Conservation (phyloP, 1,140 invertebrate species). For the Drosophila bifasciata region DNA sequence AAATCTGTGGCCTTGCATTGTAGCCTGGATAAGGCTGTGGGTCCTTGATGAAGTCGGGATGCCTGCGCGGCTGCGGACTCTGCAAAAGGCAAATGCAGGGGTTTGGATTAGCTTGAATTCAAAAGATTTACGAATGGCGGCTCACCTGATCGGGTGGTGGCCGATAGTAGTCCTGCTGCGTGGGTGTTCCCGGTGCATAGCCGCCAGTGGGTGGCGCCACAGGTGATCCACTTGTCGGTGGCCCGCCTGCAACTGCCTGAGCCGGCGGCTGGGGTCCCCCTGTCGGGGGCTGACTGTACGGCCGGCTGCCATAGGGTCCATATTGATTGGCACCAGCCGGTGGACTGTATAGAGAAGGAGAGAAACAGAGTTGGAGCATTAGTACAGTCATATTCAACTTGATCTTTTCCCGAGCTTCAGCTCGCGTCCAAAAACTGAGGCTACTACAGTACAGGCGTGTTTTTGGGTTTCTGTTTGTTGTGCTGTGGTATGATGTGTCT, state of each 20-base stretch:
- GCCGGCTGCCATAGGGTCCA: slow-evolving; percentile 76
- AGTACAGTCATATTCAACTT: neutral
- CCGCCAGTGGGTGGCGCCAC: slow-evolving; percentile 84
- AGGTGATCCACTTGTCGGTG: slow-evolving; percentile 68
- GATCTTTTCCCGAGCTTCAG: slow-evolving; percentile 10
- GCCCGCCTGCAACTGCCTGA: slow-evolving; percentile 65
- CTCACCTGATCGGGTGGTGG: slow-evolving; percentile 85
- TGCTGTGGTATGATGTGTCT: slow-evolving; percentile 13
- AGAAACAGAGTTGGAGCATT: neutral
- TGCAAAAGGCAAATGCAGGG: slow-evolving; percentile 18
- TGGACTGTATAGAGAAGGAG: slow-evolving; percentile 40
- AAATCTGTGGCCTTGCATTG: slow-evolving; percentile 87
- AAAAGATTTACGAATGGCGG: no score
- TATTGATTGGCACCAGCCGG: slow-evolving; percentile 80
- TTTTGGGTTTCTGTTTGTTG: slow-evolving; percentile 19
- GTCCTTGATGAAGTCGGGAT: slow-evolving; percentile 94
- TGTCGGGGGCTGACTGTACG: slow-evolving; percentile 77
- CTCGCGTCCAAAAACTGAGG: slow-evolving; percentile 32
- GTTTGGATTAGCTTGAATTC: neutral
- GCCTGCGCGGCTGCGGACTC: slow-evolving; percentile 88
- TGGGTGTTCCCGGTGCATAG: slow-evolving; percentile 85
- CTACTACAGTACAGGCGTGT: slow-evolving; percentile 48
- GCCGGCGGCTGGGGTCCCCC: slow-evolving; percentile 71
- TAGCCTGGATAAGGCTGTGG: slow-evolving; percentile 86
- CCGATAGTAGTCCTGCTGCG: slow-evolving; percentile 88